Percentiles rank a stretch among this genome's conserved stretches.
These are phyloP conservation scores for Falco rusticolus DNA, from an alignment of 2,797 vertebrate genomes.

Conservation along the genomic window DNA sequence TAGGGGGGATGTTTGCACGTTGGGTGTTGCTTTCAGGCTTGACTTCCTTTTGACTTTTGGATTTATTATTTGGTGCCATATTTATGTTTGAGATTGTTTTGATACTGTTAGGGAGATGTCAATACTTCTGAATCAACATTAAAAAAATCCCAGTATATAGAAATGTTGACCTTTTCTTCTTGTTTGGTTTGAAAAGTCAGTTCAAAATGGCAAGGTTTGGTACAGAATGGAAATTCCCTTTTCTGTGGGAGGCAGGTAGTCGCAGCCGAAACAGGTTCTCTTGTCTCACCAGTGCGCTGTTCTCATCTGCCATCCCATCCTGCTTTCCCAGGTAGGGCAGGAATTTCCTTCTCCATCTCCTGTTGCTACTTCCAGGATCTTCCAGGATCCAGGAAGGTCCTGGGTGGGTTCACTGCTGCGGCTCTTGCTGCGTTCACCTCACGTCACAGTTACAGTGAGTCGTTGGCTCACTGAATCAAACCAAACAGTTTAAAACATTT, in stretches of 20 bases:
- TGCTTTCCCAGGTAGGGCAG: not conserved
- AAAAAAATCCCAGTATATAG: conserved; percentile 15
- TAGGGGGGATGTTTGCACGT: not conserved
- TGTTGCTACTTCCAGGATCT: not conserved
- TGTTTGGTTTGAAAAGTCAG: conserved; percentile 38
- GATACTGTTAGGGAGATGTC: conserved; percentile 46
- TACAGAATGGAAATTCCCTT: conserved; percentile 39
- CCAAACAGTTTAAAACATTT: not conserved
- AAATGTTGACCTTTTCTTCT: conserved; percentile 60
- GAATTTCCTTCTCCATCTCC: not conserved
- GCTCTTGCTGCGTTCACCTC: not conserved
- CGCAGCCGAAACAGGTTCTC: not conserved
- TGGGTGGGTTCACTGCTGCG: not conserved
- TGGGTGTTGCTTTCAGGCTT: not conserved
- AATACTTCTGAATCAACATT: conserved; percentile 40
- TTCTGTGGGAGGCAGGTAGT: not conserved
- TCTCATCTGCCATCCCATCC: not conserved
- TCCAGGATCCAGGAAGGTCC: not conserved
- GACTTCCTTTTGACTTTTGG: conserved; percentile 16
- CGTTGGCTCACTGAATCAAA: not conserved
- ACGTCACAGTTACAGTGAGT: not conserved
- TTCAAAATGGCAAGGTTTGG: conserved; percentile 29
- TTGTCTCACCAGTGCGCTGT: not conserved
- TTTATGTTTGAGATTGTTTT: conserved; percentile 37
- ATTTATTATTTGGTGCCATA: conserved; percentile 13